Evolutionary conservation across 2,888 invertebrate species (phyloP), one percentile per base, ranked within the genome.

Genomic region (Malthinus flaveolus): DNA sequence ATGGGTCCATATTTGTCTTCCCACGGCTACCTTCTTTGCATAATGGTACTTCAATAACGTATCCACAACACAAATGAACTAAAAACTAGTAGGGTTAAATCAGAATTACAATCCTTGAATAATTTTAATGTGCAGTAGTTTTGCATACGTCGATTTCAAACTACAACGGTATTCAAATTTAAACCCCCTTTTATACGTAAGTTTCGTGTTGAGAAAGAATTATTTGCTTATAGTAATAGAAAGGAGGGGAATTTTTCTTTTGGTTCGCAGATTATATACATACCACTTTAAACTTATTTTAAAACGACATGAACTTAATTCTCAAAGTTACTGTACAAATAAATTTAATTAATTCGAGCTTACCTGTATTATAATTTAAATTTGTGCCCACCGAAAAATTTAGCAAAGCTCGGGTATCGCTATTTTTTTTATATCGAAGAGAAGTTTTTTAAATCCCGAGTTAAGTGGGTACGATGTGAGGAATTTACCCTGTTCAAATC

Each of bases 1-100:
- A 23, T 23, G 23, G 60, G 59, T 49, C 54, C 56, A 53, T 68
- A 66, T 68, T 67, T 68, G 62, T 59, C 68, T 69, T 69, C 68
- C 68, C 68, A 69, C 68, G 68, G 63, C 63, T 58, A 63, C 52
- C 56, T 53, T 46, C 56, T 62, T 62, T 58, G 57, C 61, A 50
- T 66, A 58, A 49, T 50, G 39, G 59, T 57, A 63, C 62, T 59
- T 49, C 48, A 56, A 56, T 53, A 57, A 23, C 13, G 35, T 48
- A 42, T 32, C 47, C 36, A 34, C 44, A 42, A 34, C 33, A 42
- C 51, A 56, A 44, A 52, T 39, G 56, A 61, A 60, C 53, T 49
- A 51, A 57, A 59, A 58, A 23, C 53, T 64, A 54, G 60, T 63
- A 65, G 65, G 65, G 65, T 65, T 64, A 63, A 63, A 65, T 61